phyloP scores from a whole-genome alignment of 1,140 invertebrate genomes.

The Calliphora vicina region DNA sequence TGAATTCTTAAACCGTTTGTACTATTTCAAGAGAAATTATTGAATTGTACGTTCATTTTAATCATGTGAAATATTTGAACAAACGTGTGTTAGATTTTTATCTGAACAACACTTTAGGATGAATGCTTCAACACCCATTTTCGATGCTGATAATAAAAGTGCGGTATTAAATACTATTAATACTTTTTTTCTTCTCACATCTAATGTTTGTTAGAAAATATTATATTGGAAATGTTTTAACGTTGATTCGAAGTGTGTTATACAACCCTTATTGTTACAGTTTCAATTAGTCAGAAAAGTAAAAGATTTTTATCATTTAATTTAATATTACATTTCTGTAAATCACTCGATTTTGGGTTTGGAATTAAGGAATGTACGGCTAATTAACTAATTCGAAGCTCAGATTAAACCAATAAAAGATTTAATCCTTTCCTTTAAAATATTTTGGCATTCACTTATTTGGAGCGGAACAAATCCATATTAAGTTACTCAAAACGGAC shows the following conservation, averaged over 20 bases:
- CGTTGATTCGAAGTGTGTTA: background rate
- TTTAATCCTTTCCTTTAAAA: too few species aligned
- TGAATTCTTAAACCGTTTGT: background rate
- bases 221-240: background rate
- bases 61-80: slow-evolving; percentile 54
- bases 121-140: background rate
- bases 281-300: background rate
- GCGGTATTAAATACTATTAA: background rate
- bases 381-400: too few species aligned
- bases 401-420: too few species aligned
- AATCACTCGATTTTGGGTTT: too few species aligned
- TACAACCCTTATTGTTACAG: background rate
- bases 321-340: background rate
- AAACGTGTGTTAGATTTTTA: slow-evolving; percentile 60
- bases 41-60: background rate
- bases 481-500: slow-evolving; percentile 88
- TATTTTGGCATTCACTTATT: too few species aligned
- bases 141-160: background rate
- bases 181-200: background rate
- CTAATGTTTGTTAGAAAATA: background rate
- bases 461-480: slow-evolving; percentile 79
- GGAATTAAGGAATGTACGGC: too few species aligned
- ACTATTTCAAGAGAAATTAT: background rate
- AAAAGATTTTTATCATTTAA: background rate
- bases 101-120: slow-evolving; percentile 36